These are phyloP conservation scores for Harpagoxenus sublaevis DNA, from an alignment of 2,888 invertebrate genomes.

Conservation along the genomic window DNA sequence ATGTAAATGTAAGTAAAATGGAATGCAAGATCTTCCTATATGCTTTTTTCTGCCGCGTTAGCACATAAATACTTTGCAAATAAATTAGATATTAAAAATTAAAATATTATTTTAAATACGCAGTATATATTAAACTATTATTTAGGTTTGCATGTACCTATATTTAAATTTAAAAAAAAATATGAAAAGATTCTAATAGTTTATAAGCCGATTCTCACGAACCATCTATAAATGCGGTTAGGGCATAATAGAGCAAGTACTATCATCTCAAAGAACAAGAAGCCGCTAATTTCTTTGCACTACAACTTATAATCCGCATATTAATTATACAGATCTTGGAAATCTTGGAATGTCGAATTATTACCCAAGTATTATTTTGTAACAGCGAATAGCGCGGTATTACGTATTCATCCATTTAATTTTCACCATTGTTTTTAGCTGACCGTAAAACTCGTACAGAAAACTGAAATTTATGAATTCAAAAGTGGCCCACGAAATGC, in stretches of 20 bases:
- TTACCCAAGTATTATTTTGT: neutral
- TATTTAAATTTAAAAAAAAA: neutral
- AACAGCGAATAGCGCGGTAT: neutral
- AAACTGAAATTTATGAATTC: conserved; percentile 55
- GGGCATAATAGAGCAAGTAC: neutral
- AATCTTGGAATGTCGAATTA: conserved; percentile 16
- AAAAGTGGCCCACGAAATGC: conserved; percentile 49
- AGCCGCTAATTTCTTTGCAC: conserved; percentile 3
- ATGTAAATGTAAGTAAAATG: conserved; percentile 25
- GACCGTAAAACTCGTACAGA: conserved; percentile 41
- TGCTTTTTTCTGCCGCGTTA: neutral
- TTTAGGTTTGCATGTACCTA: neutral
- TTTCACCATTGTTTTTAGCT: conserved; percentile 29
- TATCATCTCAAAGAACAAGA: conserved; percentile 9
- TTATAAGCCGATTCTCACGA: neutral
- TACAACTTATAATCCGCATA: neutral
- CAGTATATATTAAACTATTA: neutral
- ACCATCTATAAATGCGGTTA: neutral
- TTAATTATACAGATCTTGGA: neutral
- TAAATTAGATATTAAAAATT: neutral
- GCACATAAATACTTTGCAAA: neutral
- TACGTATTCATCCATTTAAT: conserved; percentile 43
- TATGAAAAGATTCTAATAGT: neutral
- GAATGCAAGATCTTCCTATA: neutral
- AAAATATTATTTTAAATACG: conserved; percentile 8